phyloP scores from a whole-genome alignment of 2,888 invertebrate genomes.

The Himalopsyche japonica region DNA sequence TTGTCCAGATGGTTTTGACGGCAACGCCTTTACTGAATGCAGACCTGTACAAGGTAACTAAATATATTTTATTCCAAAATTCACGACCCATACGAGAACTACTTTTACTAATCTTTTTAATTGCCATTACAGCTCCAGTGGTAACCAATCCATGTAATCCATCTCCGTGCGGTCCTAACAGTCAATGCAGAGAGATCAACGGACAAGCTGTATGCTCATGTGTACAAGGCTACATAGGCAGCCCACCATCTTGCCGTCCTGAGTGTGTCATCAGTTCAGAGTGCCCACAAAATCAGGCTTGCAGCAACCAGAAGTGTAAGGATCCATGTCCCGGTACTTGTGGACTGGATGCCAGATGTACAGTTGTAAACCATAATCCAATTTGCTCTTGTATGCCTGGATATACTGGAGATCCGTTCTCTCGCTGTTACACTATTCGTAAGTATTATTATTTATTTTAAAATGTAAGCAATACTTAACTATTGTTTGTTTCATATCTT shows the following conservation, averaged over 20 bases:
- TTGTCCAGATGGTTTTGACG: conserved; percentile 73
- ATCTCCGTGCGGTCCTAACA: conserved; percentile 66
- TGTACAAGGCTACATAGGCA: conserved; percentile 70
- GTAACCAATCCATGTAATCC: conserved; percentile 56
- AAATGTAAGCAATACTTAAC: not conserved
- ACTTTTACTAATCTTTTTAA: not conserved
- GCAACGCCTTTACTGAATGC: conserved; percentile 78
- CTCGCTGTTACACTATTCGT: conserved; percentile 63
- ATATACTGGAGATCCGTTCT: conserved; percentile 70
- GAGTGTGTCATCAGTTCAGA: conserved; percentile 80
- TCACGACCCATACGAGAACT: not conserved
- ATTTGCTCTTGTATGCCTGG: conserved; percentile 71
- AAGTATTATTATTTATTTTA: conserved; percentile 37
- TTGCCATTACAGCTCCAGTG: conserved; percentile 41
- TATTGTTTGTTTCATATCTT: not conserved
- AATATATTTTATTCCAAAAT: not conserved
- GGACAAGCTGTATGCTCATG: conserved; percentile 78
- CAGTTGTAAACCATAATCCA: conserved; percentile 77
- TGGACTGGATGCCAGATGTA: conserved; percentile 69
- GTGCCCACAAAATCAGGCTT: conserved; percentile 72
- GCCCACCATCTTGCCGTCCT: conserved; percentile 76
- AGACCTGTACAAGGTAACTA: conserved; percentile 59
- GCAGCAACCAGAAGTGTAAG: conserved; percentile 74
- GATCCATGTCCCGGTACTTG: conserved; percentile 78
- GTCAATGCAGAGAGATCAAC: conserved; percentile 72